phyloP scores from a whole-genome alignment of 1,140 invertebrate species.

The Panagrolaimus sp. region DNA sequence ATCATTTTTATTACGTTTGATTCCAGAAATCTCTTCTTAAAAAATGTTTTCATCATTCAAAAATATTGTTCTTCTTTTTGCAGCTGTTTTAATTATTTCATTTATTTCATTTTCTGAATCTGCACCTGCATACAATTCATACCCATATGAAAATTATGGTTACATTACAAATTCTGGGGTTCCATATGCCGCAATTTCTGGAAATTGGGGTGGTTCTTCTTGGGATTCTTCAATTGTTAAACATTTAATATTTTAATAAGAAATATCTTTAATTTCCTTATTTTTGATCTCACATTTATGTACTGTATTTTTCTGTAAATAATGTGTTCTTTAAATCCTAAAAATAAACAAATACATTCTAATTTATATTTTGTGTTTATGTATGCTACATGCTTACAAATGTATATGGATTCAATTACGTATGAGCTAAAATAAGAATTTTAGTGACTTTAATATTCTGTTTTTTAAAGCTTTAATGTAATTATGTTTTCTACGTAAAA shows the following conservation, averaged over 20 bases:
- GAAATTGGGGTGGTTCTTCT: conserved; percentile 4
- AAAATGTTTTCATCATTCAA: too few species aligned
- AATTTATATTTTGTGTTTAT: not conserved
- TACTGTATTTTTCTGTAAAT: not conserved
- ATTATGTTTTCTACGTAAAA: not conserved
- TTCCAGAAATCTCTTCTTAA: too few species aligned
- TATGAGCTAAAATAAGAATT: not conserved
- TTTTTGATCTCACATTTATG: conserved; percentile 1
- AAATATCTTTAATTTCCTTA: not conserved
- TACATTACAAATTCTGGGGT: too few species aligned
- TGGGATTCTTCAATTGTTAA: conserved; percentile 7
- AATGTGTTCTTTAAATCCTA: too few species aligned
- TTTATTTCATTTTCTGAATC: too few species aligned
- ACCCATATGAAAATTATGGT: too few species aligned
- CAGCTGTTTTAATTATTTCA: too few species aligned
- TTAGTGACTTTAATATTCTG: not conserved
- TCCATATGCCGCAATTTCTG: conserved; percentile 10
- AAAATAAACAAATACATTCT: not conserved
- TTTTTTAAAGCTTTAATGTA: not conserved
- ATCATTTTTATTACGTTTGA: too few species aligned
- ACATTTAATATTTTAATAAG: not conserved
- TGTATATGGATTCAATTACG: not conserved
- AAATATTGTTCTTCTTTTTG: too few species aligned
- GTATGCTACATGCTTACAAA: not conserved
- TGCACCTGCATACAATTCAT: too few species aligned